Evolutionary conservation across 2,797 vertebrate genomes (phyloP), one percentile per base, ranked within the genome.

Genomic region (Hoplostethus mediterraneus): DNA sequence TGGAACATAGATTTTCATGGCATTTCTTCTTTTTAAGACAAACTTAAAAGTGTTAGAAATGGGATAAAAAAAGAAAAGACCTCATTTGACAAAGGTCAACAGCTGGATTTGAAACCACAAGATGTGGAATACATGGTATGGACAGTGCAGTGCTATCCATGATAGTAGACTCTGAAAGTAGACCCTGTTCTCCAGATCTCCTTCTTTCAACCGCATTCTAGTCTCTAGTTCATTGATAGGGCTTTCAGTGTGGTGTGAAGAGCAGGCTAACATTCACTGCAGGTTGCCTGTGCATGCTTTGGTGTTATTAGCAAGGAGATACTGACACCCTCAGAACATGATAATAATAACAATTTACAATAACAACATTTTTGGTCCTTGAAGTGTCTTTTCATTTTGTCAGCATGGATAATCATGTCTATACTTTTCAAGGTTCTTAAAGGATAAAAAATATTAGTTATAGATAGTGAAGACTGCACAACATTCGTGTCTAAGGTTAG

Each of bases 61-160:
- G 61, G 66, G 75, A 81, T 60, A 75, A 64, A 62, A 72, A 64
- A 67, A 72, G 51, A 53, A 67, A 72, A 75, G 36, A 54, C 53
- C 75, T 44, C 55, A 73, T 83, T 77, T 13, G 31, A 75, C 62
- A 75, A 78, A 87, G 81, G 87, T 87, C 87, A 89, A 66, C 77
- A 73, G 60, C 73, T 87, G 77, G 66, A 80, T 67, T 85, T 79
- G 65, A 75, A 83, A 78, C 16, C 31, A 61, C 53, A 28, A 54
- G 6, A 11, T 16, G 30, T 55, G 13, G 30, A 55, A 58, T 36
- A 66, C 42, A 53, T 30, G 53, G 13, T 55, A 70, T 16, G 13
- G 8, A 58, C 63, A 21, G 21, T 21, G 21, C 21, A 21, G 21
- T 21, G 21, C 21, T 21, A 21, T 21, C 21, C 21, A 21, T 21